Percentiles rank a stretch among this genome's conserved stretches.
phyloP scores from a whole-genome alignment of 1,140 invertebrate species.

The Holcopasites calliopsidis region DNA sequence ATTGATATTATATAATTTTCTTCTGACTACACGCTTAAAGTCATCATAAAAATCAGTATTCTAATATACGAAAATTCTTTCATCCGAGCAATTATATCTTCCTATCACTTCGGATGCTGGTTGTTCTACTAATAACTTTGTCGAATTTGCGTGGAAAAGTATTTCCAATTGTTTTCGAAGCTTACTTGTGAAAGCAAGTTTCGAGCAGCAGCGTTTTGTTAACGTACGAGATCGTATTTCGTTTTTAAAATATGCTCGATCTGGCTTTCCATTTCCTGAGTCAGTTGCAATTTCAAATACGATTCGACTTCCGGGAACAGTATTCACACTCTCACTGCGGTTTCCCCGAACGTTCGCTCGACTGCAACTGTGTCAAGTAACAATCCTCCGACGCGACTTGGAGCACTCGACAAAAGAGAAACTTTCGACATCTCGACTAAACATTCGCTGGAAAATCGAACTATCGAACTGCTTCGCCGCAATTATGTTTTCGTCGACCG shows the following conservation, averaged over 20 bases:
- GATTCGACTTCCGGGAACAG: constrained; percentile 2
- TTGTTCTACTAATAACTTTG: not conserved
- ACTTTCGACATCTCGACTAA: constrained; percentile 14
- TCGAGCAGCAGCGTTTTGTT: not conserved
- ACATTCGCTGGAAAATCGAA: constrained; percentile 3
- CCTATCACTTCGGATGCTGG: no score
- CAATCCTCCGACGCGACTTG: not conserved
- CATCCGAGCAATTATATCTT: no score
- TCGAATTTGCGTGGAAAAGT: not conserved
- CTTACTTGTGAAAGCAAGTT: not conserved
- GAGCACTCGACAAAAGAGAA: not conserved
- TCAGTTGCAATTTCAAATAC: constrained; percentile 18
- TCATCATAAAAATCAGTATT: no score
- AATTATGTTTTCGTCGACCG: not conserved
- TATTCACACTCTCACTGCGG: not conserved
- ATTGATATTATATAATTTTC: no score
- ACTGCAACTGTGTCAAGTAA: constrained; percentile 34
- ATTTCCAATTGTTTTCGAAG: not conserved
- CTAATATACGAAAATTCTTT: no score
- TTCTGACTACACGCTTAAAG: no score
- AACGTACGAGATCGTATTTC: not conserved
- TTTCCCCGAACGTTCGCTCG: not conserved
- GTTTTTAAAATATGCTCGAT: constrained; percentile 6
- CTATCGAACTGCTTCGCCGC: constrained; percentile 16
- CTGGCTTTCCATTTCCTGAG: no score